These are phyloP conservation scores for Pempheris klunzingeri DNA, from an alignment of 2,797 vertebrate species.

Conservation along the genomic window DNA sequence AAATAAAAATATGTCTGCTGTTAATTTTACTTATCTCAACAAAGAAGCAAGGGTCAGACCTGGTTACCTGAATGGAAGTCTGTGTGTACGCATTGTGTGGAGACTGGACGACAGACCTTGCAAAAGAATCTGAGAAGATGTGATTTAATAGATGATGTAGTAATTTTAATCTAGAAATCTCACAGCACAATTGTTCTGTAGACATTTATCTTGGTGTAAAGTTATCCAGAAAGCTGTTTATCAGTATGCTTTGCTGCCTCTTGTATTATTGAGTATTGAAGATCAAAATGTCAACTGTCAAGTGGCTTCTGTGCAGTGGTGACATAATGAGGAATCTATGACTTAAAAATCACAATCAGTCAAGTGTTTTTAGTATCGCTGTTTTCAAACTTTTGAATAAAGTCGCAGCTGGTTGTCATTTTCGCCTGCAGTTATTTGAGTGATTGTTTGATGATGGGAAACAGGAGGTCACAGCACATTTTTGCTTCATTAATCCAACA, in stretches of 20 bases:
- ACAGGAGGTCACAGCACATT: constrained; percentile 9
- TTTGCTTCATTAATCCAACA: not conserved
- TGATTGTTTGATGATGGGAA: constrained; percentile 31
- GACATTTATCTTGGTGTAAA: constrained; percentile 84
- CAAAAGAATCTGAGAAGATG: constrained; percentile 69
- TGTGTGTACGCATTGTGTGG: constrained; percentile 70
- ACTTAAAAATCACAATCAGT: constrained; percentile 74
- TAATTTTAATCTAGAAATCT: constrained; percentile 79
- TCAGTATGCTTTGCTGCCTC: constrained; percentile 83
- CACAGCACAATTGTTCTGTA: constrained; percentile 83
- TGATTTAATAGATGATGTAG: constrained; percentile 70
- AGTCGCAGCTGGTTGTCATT: constrained; percentile 84
- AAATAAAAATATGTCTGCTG: constrained; percentile 71
- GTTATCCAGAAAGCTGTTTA: constrained; percentile 82
- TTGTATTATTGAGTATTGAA: constrained; percentile 83
- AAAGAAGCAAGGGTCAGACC: constrained; percentile 63
- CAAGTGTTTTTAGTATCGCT: constrained; percentile 84
- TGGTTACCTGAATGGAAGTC: constrained; percentile 65
- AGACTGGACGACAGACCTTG: constrained; percentile 66
- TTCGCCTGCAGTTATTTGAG: constrained; percentile 62
- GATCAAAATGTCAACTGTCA: constrained; percentile 82
- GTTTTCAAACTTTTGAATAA: constrained; percentile 88
- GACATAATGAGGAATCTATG: constrained; percentile 80
- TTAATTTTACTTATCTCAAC: constrained; percentile 69
- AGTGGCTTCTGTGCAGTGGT: constrained; percentile 87